These are phyloP conservation scores for Sylvilagus floridanus DNA, from an alignment of 2,797 vertebrate genomes.

Conservation along the genomic window DNA sequence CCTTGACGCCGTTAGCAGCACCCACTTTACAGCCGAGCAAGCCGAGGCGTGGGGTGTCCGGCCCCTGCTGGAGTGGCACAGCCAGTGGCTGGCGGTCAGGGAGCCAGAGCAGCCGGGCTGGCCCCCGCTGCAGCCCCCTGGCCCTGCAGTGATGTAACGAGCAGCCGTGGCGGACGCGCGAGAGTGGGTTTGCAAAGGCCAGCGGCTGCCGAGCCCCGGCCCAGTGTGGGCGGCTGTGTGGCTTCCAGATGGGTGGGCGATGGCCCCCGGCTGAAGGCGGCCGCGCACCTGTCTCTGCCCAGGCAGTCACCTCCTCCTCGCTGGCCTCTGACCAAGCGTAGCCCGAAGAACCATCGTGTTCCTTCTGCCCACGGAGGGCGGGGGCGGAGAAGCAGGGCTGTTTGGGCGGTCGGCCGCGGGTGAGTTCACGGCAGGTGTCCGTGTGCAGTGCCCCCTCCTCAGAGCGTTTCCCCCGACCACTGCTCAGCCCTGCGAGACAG, in stretches of 20 bases:
- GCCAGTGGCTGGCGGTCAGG: background rate
- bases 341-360: background rate
- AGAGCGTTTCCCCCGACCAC: background rate
- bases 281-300: background rate
- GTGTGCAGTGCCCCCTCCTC: background rate
- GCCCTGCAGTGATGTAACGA: background rate
- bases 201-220: no score
- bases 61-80: background rate
- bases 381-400: background rate
- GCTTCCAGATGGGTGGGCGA: slow-evolving; percentile 13
- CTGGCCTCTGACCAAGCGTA: background rate
- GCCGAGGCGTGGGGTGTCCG: background rate
- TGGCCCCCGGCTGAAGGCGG: background rate
- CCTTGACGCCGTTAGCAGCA: no score
- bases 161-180: background rate
- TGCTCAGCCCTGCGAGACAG: background rate
- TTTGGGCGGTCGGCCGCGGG: no score
- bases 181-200: background rate
- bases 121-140: background rate
- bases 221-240: background rate
- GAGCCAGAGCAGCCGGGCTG: background rate
- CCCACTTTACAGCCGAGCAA: background rate
- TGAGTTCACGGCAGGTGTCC: background rate
- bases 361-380: background rate
- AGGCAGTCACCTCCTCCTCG: background rate